Conservation (phyloP, 2,797 vertebrate species). For the Holocentrus rufus region DNA sequence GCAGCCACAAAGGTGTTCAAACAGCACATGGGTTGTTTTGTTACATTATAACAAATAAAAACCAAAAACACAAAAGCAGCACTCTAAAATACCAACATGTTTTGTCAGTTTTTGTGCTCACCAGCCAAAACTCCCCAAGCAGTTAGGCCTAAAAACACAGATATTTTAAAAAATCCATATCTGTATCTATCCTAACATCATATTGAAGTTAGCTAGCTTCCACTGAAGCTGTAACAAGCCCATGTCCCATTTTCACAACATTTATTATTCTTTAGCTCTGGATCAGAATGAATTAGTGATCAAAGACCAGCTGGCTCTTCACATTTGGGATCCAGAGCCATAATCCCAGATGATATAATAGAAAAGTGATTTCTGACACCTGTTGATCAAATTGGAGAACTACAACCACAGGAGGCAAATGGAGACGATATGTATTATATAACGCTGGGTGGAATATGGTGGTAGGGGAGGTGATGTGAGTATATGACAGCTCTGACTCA, state of each 20-base stretch:
- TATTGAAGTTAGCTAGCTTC: slow-evolving; percentile 48
- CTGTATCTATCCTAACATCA: slow-evolving; percentile 36
- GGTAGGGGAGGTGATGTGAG: background rate
- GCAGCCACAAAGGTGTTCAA: too few species aligned
- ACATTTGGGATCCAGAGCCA: slow-evolving; percentile 61
- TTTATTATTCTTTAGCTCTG: slow-evolving; percentile 75
- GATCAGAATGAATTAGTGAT: slow-evolving; percentile 82
- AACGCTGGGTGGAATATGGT: slow-evolving; percentile 7
- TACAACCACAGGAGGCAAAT: slow-evolving; percentile 46
- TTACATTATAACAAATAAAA: too few species aligned
- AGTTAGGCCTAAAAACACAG: background rate
- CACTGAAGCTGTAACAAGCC: slow-evolving; percentile 52
- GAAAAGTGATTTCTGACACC: slow-evolving; percentile 66
- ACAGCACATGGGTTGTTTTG: too few species aligned
- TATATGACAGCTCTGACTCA: background rate
- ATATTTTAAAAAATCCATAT: slow-evolving; percentile 29
- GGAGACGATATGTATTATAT: slow-evolving; percentile 1
- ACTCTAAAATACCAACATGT: too few species aligned
- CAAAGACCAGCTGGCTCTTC: slow-evolving; percentile 75
- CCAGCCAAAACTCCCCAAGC: too few species aligned
- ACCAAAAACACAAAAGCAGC: too few species aligned
- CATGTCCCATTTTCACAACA: slow-evolving; percentile 70
- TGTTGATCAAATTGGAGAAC: slow-evolving; percentile 69
- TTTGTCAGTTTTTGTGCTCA: too few species aligned
- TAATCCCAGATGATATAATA: slow-evolving; percentile 46